phyloP scores from a whole-genome alignment of 2,797 vertebrate species.

The Gephyroberyx darwinii region DNA sequence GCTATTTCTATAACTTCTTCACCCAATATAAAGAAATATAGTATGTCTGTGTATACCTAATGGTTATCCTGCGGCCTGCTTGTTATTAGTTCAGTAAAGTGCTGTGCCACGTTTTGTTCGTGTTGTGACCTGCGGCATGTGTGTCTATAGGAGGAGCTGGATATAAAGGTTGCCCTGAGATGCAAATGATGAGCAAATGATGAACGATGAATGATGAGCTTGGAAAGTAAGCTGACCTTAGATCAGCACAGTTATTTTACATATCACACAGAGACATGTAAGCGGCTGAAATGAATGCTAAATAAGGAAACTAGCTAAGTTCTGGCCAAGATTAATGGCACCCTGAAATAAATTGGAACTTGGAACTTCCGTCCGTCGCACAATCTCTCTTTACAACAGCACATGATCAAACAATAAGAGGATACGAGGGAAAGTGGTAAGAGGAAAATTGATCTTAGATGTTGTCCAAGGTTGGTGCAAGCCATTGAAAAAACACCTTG shows the following conservation, averaged over 20 bases:
- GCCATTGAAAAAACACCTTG: background rate
- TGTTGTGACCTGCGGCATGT: constrained; percentile 9
- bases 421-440: too few relatives aligned
- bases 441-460: background rate
- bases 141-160: constrained; percentile 15
- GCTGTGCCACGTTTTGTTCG: constrained; percentile 2
- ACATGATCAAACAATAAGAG: too few relatives aligned
- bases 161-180: constrained; percentile 15
- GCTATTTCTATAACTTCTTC: constrained; percentile 35
- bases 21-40: constrained; percentile 26
- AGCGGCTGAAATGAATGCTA: background rate
- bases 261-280: background rate
- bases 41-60: constrained; percentile 21
- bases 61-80: constrained; percentile 16
- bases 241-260: constrained; percentile 1
- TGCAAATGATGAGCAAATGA: background rate
- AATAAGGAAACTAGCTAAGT: too few relatives aligned
- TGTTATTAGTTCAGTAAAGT: constrained; percentile 16
- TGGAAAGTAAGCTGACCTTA: background rate
- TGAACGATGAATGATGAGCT: background rate
- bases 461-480: background rate
- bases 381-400: too few relatives aligned
- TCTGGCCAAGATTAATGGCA: too few relatives aligned
- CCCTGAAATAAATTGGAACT: too few relatives aligned
- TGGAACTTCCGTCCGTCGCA: too few relatives aligned